phyloP scores from a whole-genome alignment of 2,797 vertebrate species.

The Philypnodon macrostomus region DNA sequence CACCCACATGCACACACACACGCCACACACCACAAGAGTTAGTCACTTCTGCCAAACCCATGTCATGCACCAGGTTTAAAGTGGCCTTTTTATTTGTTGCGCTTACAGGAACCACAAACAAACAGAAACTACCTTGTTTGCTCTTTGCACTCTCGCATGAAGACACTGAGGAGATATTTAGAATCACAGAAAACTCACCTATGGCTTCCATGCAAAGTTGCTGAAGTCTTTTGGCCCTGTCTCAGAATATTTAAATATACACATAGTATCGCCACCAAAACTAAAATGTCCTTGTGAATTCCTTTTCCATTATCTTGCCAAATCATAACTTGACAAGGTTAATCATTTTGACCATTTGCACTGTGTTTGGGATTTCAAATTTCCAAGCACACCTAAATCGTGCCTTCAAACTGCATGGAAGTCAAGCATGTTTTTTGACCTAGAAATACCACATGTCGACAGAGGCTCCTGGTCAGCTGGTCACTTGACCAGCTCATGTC shows the following conservation, averaged over 20 bases:
- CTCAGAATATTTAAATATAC: too few relatives aligned
- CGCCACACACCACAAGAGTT: slow-evolving; percentile 28
- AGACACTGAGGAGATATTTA: neutral
- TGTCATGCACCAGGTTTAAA: slow-evolving; percentile 21
- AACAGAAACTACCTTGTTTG: slow-evolving; percentile 31
- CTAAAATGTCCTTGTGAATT: too few relatives aligned
- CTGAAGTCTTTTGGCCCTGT: too few relatives aligned
- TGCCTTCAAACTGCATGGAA: slow-evolving; percentile 25
- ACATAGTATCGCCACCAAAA: too few relatives aligned
- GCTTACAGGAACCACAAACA: slow-evolving; percentile 40
- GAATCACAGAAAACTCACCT: too few relatives aligned
- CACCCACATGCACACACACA: slow-evolving; percentile 19
- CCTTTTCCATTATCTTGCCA: too few relatives aligned
- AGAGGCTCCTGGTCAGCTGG: slow-evolving; percentile 40
- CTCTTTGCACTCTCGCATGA: slow-evolving; percentile 16
- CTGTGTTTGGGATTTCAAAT: too few relatives aligned
- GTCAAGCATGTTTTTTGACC: slow-evolving; percentile 33
- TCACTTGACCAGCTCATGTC: slow-evolving; percentile 45
- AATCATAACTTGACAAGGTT: too few relatives aligned
- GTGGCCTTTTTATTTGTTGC: slow-evolving; percentile 29
- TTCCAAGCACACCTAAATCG: slow-evolving; percentile 7
- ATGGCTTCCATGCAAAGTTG: too few relatives aligned
- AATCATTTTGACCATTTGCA: too few relatives aligned
- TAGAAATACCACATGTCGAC: slow-evolving; percentile 46
- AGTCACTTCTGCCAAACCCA: slow-evolving; percentile 40